These are phyloP conservation scores for Doryteuthis pealeii DNA, from an alignment of 1,140 invertebrate species.

Conservation along the genomic window DNA sequence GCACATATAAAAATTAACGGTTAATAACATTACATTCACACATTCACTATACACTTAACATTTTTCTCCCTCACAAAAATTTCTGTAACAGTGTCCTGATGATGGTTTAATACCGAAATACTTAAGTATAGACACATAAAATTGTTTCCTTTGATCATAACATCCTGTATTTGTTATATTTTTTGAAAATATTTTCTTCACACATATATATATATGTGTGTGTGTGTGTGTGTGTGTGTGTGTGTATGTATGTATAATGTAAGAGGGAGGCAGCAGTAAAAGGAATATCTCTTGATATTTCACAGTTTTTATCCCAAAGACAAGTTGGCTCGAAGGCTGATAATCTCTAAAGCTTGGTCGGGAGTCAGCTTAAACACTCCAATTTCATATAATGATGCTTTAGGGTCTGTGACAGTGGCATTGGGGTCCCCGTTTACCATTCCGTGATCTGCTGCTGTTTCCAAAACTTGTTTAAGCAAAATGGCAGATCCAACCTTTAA, in stretches of 20 bases:
- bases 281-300: neutral
- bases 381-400: slow-evolving; percentile 67
- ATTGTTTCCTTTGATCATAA: no score
- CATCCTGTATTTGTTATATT: no score
- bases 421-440: slow-evolving; percentile 49
- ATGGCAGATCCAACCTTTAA: slow-evolving; percentile 76
- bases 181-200: no score
- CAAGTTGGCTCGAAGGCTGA: slow-evolving; percentile 39
- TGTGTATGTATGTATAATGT: no score
- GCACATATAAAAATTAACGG: no score
- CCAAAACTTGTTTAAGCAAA: slow-evolving; percentile 71
- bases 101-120: no score
- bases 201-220: no score
- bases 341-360: slow-evolving; percentile 59
- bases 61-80: no score
- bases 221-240: neutral
- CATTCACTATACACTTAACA: no score
- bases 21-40: no score
- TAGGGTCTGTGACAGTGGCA: slow-evolving; percentile 56
- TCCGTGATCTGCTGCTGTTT: slow-evolving; percentile 37
- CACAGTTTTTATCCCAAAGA: slow-evolving; percentile 7
- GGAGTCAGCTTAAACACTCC: slow-evolving; percentile 68
- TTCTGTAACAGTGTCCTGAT: no score
- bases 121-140: no score
- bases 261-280: neutral